Base-by-base conservation (phyloP, 2,113 vertebrate species). In the Pycnonotus jocosus region DNA sequence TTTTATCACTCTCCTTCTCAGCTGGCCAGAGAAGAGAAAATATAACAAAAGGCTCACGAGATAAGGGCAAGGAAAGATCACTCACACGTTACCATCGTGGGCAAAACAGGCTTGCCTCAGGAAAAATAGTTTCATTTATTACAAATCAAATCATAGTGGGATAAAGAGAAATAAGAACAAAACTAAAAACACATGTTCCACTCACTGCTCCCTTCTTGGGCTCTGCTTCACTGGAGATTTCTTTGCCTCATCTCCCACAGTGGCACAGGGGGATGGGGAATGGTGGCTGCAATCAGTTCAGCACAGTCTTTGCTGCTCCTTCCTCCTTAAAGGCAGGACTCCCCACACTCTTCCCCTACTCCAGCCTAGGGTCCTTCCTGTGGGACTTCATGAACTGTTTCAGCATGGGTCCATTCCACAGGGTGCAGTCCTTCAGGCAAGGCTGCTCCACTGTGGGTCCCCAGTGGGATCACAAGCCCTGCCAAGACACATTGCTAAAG, bases 341-440 rank as follows among this genome's bases (percentile, higher is more conserved):
- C 25, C 31, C 35, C 57, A 48, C 42, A 35, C 11, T 10, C 66
- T 42, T 76, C 16, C 42, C 25, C 3, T 21, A 2, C 31, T 68
- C 27, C 53, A 35, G 53, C 4, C 11, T 45, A 33, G 42, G 27
- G 9, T 51, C 11, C 17, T 22, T 68, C 33, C 18, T 37, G 12
- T 25, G 37, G 14, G 11, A 51, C 27, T 51, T 35, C 45, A 77
- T 14, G 14, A 44, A 15, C 37, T 60, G 33, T 1, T 30, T 30
- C 42, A 74, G 62, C 1, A 0, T 45, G 27, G 12, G 12, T 66
- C 27, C 3, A 0, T 37, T 80, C 40, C n/a, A 37, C 2, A 7
- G 27, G 40, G 12, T 2, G 0, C 61, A 31, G 10, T 37, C 61
- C 7, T 45, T 45, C 50, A 37, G 62, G 77, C 56, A 25, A 4